These are phyloP conservation scores for Xanthia icteritia DNA, from an alignment of 2,888 invertebrate genomes.

Conservation along the genomic window DNA sequence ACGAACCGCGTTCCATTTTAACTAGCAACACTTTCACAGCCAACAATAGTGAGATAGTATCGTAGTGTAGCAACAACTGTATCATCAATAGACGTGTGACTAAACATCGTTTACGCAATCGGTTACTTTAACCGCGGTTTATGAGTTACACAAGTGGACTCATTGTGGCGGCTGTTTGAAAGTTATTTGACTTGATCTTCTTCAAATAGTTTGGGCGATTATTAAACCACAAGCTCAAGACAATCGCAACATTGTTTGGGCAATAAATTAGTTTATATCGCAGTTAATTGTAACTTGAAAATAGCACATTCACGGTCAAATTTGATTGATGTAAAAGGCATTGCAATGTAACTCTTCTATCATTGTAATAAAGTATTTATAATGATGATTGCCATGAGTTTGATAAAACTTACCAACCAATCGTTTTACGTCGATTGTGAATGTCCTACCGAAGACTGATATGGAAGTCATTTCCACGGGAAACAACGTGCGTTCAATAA, in stretches of 20 bases:
- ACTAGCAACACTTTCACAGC: slow-evolving; percentile 62
- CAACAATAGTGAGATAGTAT: slow-evolving; percentile 66
- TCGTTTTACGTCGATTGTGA: background rate
- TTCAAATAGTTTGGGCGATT: slow-evolving; percentile 34
- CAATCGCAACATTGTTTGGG: slow-evolving; percentile 9
- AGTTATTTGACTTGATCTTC: slow-evolving; percentile 48
- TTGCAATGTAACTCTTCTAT: background rate
- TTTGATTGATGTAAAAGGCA: background rate
- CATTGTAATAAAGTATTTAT: background rate
- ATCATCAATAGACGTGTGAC: slow-evolving; percentile 69
- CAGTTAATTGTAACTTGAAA: background rate
- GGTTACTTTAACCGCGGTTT: slow-evolving; percentile 54
- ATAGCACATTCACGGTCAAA: background rate
- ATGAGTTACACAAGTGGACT: slow-evolving; percentile 54
- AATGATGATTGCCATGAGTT: background rate
- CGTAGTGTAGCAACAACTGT: slow-evolving; percentile 56
- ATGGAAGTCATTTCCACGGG: background rate
- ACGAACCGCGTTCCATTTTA: slow-evolving; percentile 56
- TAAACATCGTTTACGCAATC: slow-evolving; percentile 51
- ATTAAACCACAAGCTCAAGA: slow-evolving; percentile 5
- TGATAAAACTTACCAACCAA: background rate
- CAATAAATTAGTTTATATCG: background rate
- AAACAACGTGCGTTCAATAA: slow-evolving; percentile 8
- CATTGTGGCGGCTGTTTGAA: slow-evolving; percentile 45
- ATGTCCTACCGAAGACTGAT: too few species aligned